These are phyloP conservation scores for Cotesia chilonis DNA, from an alignment of 1,140 invertebrate species.

Conservation along the genomic window DNA sequence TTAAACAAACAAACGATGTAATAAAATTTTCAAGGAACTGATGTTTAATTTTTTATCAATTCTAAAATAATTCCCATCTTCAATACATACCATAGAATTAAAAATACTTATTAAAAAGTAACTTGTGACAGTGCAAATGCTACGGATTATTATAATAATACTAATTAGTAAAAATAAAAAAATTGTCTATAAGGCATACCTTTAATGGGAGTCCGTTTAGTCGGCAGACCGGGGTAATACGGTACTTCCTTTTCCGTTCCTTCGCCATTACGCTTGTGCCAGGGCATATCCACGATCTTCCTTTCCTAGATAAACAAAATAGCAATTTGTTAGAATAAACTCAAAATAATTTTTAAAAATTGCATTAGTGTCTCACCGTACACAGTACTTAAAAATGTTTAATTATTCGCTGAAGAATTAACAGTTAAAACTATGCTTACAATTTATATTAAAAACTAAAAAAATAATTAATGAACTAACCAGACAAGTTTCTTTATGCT, in stretches of 20 bases:
- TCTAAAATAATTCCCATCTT: constrained; percentile 46
- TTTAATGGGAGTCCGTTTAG: constrained; percentile 81
- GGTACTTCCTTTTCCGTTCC: constrained; percentile 72
- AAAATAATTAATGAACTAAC: constrained; percentile 54
- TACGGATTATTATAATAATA: constrained; percentile 61
- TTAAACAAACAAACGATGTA: not conserved
- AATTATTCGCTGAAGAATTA: no score
- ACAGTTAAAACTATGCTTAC: no score
- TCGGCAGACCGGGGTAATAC: constrained; percentile 73
- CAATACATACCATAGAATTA: constrained; percentile 65
- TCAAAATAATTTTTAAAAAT: no score
- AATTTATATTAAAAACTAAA: no score
- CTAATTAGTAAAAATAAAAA: constrained; percentile 60
- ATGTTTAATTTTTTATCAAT: constrained; percentile 5
- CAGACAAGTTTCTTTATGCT: constrained; percentile 73
- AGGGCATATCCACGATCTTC: constrained; percentile 78
- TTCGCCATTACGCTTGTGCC: constrained; percentile 72
- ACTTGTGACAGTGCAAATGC: constrained; percentile 59
- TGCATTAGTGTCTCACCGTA: no score
- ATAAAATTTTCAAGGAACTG: constrained; percentile 18
- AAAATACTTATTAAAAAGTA: constrained; percentile 20
- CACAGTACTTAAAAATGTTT: no score
- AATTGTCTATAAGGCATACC: constrained; percentile 66
- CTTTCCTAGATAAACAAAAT: constrained; percentile 65
- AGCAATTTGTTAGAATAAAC: not conserved